A percentile compares a stretch with the other conserved stretches of the same genome.
These are phyloP conservation scores for Brachypteracias leptosomus DNA, from an alignment of 2,113 vertebrate genomes.

Conservation along the genomic window DNA sequence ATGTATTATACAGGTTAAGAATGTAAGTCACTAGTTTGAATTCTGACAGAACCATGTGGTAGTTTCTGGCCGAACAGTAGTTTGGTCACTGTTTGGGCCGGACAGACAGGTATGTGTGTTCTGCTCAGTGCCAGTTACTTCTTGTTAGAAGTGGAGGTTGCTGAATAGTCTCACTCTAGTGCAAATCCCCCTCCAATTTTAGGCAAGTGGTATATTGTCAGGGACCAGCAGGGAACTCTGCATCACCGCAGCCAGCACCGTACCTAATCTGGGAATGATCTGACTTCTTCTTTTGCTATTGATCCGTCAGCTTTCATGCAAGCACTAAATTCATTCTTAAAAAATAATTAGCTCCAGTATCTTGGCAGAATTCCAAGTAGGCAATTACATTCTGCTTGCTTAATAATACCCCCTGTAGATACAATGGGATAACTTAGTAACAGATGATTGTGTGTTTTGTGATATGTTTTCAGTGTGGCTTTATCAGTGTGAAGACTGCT, in stretches of 20 bases:
- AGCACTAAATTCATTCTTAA: conserved; percentile 8
- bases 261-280: background rate
- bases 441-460: conserved; percentile 17
- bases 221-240: background rate
- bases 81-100: background rate
- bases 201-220: background rate
- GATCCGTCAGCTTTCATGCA: conserved; percentile 8
- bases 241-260: background rate
- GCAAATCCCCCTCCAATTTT: background rate
- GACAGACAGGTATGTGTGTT: background rate
- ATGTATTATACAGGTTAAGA: background rate
- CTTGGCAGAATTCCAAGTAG: conserved; percentile 34
- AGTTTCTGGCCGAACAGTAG: background rate
- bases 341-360: conserved; percentile 52
- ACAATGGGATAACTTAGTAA: conserved; percentile 30
- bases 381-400: conserved; percentile 34
- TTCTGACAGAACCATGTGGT: background rate
- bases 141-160: rapidly evolving
- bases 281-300: background rate
- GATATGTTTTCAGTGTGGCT: background rate
- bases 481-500: conserved; percentile 1
- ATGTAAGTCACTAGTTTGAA: background rate
- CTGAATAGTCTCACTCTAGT: background rate
- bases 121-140: rapidly evolving
- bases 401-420: conserved; percentile 30